Conservation (phyloP, 2,113 vertebrate species). For the Peromyscus polionotus region DNA sequence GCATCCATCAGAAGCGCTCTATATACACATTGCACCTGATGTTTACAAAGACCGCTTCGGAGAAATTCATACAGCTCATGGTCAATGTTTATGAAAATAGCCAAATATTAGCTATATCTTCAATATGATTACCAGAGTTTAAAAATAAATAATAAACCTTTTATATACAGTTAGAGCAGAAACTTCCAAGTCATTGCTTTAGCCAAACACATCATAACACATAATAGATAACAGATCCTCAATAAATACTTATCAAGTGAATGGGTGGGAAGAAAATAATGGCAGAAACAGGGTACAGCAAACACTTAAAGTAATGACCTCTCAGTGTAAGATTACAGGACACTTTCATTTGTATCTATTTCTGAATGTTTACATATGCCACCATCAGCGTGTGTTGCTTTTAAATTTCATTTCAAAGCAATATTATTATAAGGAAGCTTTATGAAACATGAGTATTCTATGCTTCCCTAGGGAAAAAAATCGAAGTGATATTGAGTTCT, state of each 20-base stretch:
- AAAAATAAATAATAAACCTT: neutral
- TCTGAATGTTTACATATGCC: slow-evolving; percentile 1
- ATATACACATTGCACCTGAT: neutral
- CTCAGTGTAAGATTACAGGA: neutral
- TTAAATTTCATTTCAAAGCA: slow-evolving; percentile 13
- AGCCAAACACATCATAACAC: neutral
- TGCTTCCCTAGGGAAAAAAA: slow-evolving; percentile 20
- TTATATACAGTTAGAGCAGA: neutral
- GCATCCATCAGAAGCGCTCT: neutral
- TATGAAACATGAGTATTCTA: slow-evolving; percentile 22
- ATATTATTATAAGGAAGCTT: slow-evolving; percentile 14
- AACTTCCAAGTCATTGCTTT: neutral
- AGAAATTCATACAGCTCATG: neutral
- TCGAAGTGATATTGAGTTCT: neutral
- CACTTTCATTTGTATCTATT: neutral
- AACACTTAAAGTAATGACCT: neutral
- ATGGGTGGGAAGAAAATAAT: neutral
- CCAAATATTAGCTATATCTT: neutral
- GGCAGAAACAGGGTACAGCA: neutral
- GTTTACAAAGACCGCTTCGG: neutral
- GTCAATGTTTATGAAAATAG: neutral
- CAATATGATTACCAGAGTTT: neutral
- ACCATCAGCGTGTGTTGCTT: neutral
- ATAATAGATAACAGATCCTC: neutral
- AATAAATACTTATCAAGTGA: neutral